A percentile compares a stretch with the other conserved stretches of the same genome.
These are phyloP conservation scores for Cotesia vestalis DNA, from an alignment of 1,140 invertebrate genomes.

Conservation along the genomic window DNA sequence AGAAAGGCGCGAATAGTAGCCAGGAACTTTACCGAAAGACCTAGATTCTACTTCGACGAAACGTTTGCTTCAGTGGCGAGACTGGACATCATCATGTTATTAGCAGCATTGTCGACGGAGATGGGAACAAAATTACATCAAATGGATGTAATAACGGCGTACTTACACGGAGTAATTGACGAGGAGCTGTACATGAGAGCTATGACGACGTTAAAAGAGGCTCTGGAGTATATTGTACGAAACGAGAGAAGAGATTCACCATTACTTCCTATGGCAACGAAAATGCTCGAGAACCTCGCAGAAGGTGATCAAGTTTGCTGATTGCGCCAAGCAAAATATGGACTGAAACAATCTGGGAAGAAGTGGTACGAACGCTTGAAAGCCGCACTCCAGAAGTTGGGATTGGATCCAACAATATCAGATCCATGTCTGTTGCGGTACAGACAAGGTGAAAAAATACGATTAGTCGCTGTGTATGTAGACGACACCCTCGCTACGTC, in stretches of 20 bases:
- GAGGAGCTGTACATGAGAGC: conserved; percentile 37
- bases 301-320: conserved; percentile 41
- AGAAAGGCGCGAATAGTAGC: conserved; percentile 46
- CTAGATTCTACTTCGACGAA: conserved; percentile 47
- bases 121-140: conserved; percentile 38
- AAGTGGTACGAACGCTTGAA: conserved; percentile 49
- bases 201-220: neutral
- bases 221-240: conserved; percentile 8
- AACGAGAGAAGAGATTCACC: neutral
- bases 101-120: conserved; percentile 34
- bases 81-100: conserved; percentile 40
- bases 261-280: neutral
- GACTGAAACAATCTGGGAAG: conserved; percentile 50
- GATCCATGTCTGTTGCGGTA: conserved; percentile 49
- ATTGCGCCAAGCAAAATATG: conserved; percentile 50
- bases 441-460: conserved; percentile 30
- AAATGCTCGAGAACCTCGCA: conserved; percentile 13
- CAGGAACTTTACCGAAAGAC: conserved; percentile 44
- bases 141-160: conserved; percentile 47
- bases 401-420: conserved; percentile 27
- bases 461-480: conserved; percentile 46
- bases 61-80: conserved; percentile 49
- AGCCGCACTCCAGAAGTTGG: conserved; percentile 27
- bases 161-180: conserved; percentile 45
- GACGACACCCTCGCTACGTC: conserved; percentile 48